Conservation (phyloP, 2,888 invertebrate genomes). For the Alcis repandata region DNA sequence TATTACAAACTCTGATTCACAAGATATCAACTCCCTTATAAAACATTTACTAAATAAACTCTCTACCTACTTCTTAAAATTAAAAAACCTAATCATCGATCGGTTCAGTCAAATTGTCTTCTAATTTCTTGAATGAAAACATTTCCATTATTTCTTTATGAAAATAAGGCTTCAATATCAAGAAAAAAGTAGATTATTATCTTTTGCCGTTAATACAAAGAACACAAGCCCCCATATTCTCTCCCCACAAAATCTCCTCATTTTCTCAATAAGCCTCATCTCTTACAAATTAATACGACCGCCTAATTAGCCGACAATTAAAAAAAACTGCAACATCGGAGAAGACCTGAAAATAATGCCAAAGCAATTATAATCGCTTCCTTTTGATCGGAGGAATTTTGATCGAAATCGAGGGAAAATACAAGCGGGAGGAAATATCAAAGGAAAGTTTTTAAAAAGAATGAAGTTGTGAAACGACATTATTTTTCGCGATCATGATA, state of each 20-base stretch:
- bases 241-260: slow-evolving; percentile 6
- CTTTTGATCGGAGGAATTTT: slow-evolving; percentile 70
- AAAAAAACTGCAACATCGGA: slow-evolving; percentile 36
- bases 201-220: neutral
- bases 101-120: no score
- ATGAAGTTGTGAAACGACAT: slow-evolving; percentile 63
- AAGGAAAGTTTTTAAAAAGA: slow-evolving; percentile 70
- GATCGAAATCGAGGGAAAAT: slow-evolving; percentile 75
- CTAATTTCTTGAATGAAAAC: no score
- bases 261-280: slow-evolving; percentile 24
- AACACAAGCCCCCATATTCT: slow-evolving; percentile 9
- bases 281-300: slow-evolving; percentile 37
- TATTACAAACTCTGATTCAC: no score
- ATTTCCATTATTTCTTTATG: no score
- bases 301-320: slow-evolving; percentile 47
- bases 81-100: no score
- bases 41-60: no score
- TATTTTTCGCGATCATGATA: slow-evolving; percentile 75
- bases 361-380: slow-evolving; percentile 76
- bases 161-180: neutral
- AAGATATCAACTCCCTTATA: no score
- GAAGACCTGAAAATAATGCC: slow-evolving; percentile 75
- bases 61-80: no score
- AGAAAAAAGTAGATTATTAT: neutral
- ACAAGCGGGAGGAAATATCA: slow-evolving; percentile 72